Evolutionary conservation across 53 echinoderm and acorn worm genomes (phyloP).

Genomic region (Luidia sarsii): DNA sequence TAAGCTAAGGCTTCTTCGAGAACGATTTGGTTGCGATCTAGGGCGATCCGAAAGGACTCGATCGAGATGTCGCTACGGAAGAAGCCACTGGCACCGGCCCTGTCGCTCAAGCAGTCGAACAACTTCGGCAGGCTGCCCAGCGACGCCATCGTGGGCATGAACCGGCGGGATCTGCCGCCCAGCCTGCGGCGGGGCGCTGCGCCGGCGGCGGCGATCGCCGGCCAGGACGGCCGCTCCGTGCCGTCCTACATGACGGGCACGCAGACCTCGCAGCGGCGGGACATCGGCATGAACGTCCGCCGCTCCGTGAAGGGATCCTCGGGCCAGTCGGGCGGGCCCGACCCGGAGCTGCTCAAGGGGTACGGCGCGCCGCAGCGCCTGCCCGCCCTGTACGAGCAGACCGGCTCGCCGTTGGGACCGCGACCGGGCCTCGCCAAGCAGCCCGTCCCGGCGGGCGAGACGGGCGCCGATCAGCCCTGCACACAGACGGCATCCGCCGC

Average conservation of each 20-base stretch:
- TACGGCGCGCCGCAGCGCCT: constrained; percentile 15
- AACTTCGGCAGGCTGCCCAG: constrained; percentile 20
- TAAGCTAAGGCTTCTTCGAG: too few relatives aligned
- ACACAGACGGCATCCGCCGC: neutral
- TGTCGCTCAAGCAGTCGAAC: neutral
- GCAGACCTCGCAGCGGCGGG: constrained; percentile 18
- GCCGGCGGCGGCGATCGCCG: neutral
- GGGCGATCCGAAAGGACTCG: too few relatives aligned
- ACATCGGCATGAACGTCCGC: constrained; percentile 17
- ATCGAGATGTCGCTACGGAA: constrained; percentile 17
- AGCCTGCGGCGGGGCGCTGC: constrained; percentile 7
- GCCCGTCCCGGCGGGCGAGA: neutral
- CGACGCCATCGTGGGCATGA: constrained; percentile 21
- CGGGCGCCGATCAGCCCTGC: too few relatives aligned
- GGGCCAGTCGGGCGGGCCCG: neutral
- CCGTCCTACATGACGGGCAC: constrained; percentile 32
- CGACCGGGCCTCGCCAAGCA: neutral
- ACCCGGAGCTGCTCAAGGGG: constrained; percentile 1
- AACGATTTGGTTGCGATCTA: too few relatives aligned
- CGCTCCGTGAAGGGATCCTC: neutral
- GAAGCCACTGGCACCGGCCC: constrained; percentile 9
- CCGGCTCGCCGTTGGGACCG: neutral
- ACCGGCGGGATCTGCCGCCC: constrained; percentile 35
- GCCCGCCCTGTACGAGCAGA: constrained; percentile 8
- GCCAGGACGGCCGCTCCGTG: neutral